Conservation (phyloP, 2,113 vertebrate species). For the Cichladusa arquata region DNA sequence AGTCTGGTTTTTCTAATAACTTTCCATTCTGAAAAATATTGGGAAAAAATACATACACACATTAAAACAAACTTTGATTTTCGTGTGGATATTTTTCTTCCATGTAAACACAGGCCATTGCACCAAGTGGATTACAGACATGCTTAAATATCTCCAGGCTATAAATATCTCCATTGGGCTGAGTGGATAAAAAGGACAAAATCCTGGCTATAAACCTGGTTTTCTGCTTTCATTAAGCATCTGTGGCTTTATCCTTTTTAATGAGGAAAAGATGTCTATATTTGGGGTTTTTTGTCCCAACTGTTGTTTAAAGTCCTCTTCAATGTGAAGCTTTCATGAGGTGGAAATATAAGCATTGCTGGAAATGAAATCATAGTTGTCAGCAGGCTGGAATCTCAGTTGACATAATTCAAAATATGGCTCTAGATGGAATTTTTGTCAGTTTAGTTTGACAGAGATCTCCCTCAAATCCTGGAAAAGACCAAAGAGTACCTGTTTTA, state of each 20-base stretch:
- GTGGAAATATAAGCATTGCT: neutral
- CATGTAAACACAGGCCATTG: rapidly evolving
- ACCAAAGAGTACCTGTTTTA: neutral
- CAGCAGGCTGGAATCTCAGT: neutral
- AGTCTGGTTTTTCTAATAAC: neutral
- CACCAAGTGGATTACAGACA: neutral
- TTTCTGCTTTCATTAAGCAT: neutral
- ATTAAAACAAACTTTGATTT: neutral
- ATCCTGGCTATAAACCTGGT: neutral
- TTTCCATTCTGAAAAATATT: neutral
- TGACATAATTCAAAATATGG: neutral
- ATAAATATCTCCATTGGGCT: neutral
- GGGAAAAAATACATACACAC: rapidly evolving
- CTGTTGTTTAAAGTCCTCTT: neutral
- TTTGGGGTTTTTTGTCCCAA: rapidly evolving
- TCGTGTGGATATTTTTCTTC: neutral
- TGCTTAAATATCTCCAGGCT: neutral
- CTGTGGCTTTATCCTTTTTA: neutral
- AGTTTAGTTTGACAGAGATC: neutral
- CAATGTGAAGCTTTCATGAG: neutral
- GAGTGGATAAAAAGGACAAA: neutral
- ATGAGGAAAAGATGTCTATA: neutral
- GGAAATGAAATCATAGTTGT: neutral
- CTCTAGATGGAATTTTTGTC: neutral
- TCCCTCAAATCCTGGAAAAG: neutral